Conservation (phyloP, 1,140 invertebrate genomes). For the Drosophila nigrodunni region DNA sequence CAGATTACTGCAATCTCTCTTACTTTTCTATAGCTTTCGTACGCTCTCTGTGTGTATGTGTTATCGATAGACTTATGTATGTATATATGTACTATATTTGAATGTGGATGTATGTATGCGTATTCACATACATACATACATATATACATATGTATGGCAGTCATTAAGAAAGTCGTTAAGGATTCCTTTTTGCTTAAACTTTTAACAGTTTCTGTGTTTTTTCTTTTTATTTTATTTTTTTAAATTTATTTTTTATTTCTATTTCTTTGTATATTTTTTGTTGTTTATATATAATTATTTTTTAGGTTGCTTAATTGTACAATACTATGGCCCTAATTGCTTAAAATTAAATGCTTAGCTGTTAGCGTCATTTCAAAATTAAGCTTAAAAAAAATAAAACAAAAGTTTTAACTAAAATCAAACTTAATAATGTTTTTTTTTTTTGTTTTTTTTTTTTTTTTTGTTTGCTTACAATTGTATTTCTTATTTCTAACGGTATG, state of each 20-base stretch:
- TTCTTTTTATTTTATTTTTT: constrained; percentile 22
- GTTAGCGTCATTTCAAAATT: constrained; percentile 30
- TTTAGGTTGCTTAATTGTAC: constrained; percentile 40
- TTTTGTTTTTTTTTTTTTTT: too few relatives aligned
- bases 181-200: constrained; percentile 63
- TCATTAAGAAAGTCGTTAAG: constrained; percentile 82
- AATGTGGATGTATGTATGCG: constrained; percentile 39
- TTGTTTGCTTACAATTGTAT: constrained; percentile 24
- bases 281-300: constrained; percentile 18
- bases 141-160: constrained; percentile 70
- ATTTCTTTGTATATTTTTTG: constrained; percentile 18
- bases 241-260: constrained; percentile 1
- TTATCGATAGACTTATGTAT: constrained; percentile 16
- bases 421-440: constrained; percentile 19
- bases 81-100: constrained; percentile 12
- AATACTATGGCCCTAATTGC: constrained; percentile 64
- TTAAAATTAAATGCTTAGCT: constrained; percentile 54
- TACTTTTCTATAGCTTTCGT: neutral
- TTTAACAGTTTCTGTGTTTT: constrained; percentile 37
- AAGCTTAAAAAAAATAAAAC: constrained; percentile 44
- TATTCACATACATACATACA: constrained; percentile 22
- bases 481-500: constrained; percentile 39
- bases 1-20: constrained; percentile 25
- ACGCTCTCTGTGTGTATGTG: neutral
- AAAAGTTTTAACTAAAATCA: constrained; percentile 31